Conservation (phyloP, 2,888 invertebrate species). For the Drosophila buzzatii region DNA sequence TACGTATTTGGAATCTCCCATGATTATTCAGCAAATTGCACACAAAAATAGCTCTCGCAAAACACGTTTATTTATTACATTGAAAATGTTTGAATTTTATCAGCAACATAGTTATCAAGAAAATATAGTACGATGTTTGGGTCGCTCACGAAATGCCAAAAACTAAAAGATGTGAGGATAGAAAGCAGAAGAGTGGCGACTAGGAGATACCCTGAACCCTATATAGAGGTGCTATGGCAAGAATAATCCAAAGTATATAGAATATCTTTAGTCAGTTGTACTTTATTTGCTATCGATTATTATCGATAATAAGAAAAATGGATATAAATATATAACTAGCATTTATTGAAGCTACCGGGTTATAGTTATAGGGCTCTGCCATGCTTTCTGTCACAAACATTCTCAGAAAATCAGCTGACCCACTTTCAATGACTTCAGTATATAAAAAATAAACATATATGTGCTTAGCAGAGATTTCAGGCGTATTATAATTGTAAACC, state of each 20-base stretch:
- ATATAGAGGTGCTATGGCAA: neutral
- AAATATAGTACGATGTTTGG: neutral
- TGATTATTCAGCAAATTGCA: neutral
- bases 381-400: neutral
- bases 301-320: neutral
- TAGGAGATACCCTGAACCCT: neutral
- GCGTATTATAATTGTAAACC: neutral
- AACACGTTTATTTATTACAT: neutral
- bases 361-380: too few relatives aligned
- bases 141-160: neutral
- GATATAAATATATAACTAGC: too few relatives aligned
- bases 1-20: neutral
- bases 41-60: neutral
- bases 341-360: too few relatives aligned
- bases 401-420: neutral
- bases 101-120: neutral
- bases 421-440: neutral
- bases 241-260: neutral
- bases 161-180: neutral
- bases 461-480: slow-evolving; percentile 1
- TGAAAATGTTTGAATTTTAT: neutral
- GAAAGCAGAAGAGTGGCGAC: neutral
- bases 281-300: too few relatives aligned
- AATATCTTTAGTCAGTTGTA: too few relatives aligned
- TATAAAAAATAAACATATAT: neutral